phyloP scores from a whole-genome alignment of 1,140 invertebrate species.

The Cotesia vestalis region DNA sequence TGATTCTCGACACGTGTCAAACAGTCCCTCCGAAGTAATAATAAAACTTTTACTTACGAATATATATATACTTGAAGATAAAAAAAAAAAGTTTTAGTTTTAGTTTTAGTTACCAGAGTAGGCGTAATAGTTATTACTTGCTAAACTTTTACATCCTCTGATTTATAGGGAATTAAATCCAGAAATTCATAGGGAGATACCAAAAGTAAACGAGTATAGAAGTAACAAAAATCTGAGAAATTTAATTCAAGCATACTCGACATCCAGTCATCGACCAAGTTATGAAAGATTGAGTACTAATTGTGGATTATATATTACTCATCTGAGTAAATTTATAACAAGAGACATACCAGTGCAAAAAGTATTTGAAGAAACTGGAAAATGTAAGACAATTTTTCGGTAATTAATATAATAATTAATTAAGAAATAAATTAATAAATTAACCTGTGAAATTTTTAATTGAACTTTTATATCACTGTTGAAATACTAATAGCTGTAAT shows the following conservation, averaged over 20 bases:
- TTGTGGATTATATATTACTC: slow-evolving; percentile 52
- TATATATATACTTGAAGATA: neutral
- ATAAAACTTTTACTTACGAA: slow-evolving; percentile 9
- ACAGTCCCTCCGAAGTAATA: slow-evolving; percentile 50
- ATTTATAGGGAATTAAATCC: slow-evolving; percentile 53
- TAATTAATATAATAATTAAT: neutral
- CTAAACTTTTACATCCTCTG: neutral
- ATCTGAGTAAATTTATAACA: slow-evolving; percentile 54
- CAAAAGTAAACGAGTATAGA: slow-evolving; percentile 51
- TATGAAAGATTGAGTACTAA: slow-evolving; percentile 50
- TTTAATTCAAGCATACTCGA: slow-evolving; percentile 57
- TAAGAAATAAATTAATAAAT: too few relatives aligned
- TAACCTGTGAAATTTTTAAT: too few relatives aligned
- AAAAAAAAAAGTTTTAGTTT: slow-evolving; percentile 7
- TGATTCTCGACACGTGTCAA: slow-evolving; percentile 60
- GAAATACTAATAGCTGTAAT: slow-evolving; percentile 10
- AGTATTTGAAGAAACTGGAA: slow-evolving; percentile 56
- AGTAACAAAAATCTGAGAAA: slow-evolving; percentile 53
- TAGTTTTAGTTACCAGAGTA: neutral
- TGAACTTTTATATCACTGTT: too few relatives aligned
- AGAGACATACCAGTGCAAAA: slow-evolving; percentile 52
- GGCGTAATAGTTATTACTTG: neutral
- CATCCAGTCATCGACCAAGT: slow-evolving; percentile 53
- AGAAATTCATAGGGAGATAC: slow-evolving; percentile 52
- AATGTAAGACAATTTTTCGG: slow-evolving; percentile 46